These are phyloP conservation scores for Drosophila teissieri DNA, from an alignment of 1,140 invertebrate species.

Conservation along the genomic window DNA sequence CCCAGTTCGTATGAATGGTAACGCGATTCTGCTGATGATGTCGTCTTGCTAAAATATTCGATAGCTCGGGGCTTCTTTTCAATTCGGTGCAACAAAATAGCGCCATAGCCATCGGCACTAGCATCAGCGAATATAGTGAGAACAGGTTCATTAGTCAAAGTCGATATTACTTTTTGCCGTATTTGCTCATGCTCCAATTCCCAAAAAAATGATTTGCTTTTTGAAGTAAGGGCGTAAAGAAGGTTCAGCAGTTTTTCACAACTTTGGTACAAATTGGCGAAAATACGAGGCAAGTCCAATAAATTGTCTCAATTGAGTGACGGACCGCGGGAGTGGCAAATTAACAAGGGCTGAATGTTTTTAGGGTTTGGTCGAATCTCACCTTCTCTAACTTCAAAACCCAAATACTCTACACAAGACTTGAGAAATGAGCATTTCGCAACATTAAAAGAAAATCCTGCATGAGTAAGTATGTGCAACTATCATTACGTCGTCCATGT, in stretches of 20 bases:
- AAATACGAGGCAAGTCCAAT: not conserved
- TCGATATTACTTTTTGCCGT: not conserved
- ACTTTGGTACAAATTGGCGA: no score
- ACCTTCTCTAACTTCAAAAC: not conserved
- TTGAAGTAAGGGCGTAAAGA: no score
- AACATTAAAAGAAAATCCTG: not conserved
- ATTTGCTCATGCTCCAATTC: not conserved
- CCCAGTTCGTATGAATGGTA: not conserved
- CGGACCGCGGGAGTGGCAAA: not conserved
- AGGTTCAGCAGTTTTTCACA: no score
- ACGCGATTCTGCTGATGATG: no score
- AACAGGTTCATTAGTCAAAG: not conserved
- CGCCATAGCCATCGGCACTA: conserved; percentile 6
- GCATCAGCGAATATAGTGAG: not conserved
- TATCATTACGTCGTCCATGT: not conserved
- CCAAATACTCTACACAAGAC: not conserved
- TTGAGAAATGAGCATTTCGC: not conserved
- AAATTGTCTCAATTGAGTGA: not conserved
- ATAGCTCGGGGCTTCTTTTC: not conserved
- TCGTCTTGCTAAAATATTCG: not conserved
- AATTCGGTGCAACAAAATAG: conserved; percentile 8
- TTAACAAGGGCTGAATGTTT: not conserved
- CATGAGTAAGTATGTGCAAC: not conserved
- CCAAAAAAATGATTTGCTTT: no score
- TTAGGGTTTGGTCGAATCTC: not conserved